phyloP scores from a whole-genome alignment of 37 sponge, comb jelly and placozoan genomes.

The Chondrilla cf. caribensis region DNA sequence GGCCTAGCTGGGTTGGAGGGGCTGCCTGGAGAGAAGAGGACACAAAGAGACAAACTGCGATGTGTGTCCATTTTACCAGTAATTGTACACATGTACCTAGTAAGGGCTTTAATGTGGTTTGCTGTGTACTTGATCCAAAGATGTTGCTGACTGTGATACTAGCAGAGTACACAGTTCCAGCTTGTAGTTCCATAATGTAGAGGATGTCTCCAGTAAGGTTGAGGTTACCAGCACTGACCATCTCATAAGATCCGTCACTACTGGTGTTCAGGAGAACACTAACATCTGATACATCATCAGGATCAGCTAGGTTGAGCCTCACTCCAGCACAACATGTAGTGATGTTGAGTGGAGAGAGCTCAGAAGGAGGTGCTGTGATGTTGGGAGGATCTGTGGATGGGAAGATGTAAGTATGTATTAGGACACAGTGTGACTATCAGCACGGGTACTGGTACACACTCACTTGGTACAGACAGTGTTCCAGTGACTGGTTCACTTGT shows the following conservation, averaged over 20 bases:
- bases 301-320: background rate
- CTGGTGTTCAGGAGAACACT: background rate
- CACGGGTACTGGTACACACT: no score
- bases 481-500: no score
- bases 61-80: no score
- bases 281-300: conserved; percentile 1
- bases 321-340: background rate
- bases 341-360: background rate
- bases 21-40: no score
- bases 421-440: no score
- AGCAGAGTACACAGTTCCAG: background rate
- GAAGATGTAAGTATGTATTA: no score
- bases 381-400: background rate
- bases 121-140: background rate
- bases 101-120: background rate
- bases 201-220: background rate
- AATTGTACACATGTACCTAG: conserved; percentile 2
- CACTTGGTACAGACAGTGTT: no score
- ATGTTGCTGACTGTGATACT: conserved; percentile 4
- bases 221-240: background rate
- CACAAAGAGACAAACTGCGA: no score
- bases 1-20: no score
- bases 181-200: conserved; percentile 8
- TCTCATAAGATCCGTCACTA: background rate
- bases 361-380: background rate